phyloP scores from a whole-genome alignment of 1,140 invertebrate species.

The Manduca sexta region DNA sequence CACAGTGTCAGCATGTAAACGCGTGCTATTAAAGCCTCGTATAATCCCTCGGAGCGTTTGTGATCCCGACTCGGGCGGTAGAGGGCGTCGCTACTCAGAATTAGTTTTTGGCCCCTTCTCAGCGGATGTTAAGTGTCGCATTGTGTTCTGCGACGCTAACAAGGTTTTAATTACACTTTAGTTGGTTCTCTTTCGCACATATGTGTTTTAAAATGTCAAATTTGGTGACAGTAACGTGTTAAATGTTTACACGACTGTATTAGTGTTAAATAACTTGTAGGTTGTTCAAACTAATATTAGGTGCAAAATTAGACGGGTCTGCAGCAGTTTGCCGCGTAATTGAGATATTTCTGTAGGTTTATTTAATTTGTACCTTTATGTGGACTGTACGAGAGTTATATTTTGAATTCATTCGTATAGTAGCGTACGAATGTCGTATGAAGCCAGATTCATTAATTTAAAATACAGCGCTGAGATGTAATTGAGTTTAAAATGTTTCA shows the following conservation, averaged over 20 bases:
- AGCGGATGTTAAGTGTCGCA: constrained; percentile 37
- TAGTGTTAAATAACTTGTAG: too few relatives aligned
- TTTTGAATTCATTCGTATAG: too few relatives aligned
- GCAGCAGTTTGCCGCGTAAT: too few relatives aligned
- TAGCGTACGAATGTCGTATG: too few relatives aligned
- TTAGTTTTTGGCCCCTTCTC: constrained; percentile 34
- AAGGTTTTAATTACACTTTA: constrained; percentile 56
- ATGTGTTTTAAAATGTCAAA: constrained; percentile 23
- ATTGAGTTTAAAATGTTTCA: too few relatives aligned
- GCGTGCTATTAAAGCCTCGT: constrained; percentile 16
- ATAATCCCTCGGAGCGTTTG: constrained; percentile 26
- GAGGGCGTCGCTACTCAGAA: constrained; percentile 16
- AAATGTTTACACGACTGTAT: not conserved
- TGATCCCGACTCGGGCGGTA: constrained; percentile 11
- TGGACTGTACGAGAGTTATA: too few relatives aligned
- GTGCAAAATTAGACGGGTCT: too few relatives aligned
- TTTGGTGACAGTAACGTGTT: not conserved
- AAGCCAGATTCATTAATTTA: too few relatives aligned
- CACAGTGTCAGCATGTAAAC: constrained; percentile 20
- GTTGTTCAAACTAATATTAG: too few relatives aligned
- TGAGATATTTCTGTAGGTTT: too few relatives aligned
- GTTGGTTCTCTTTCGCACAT: constrained; percentile 20
- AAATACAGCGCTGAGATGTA: too few relatives aligned
- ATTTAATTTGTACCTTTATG: too few relatives aligned
- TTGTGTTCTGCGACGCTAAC: constrained; percentile 42